These are phyloP conservation scores for Agriotes lineatus DNA, from an alignment of 2,888 invertebrate genomes.

Conservation along the genomic window DNA sequence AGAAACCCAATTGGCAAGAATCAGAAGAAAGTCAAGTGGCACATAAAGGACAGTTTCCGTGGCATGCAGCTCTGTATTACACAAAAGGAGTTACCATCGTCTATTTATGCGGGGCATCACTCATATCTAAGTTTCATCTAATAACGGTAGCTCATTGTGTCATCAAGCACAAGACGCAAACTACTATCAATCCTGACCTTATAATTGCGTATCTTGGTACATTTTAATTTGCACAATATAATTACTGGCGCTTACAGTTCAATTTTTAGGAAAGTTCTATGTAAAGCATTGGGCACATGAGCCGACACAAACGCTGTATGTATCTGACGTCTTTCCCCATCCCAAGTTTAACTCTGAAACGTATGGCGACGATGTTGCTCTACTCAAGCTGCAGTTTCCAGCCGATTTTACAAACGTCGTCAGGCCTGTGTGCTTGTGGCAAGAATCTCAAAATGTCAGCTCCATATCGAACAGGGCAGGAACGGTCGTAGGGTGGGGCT, in stretches of 20 bases:
- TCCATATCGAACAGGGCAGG: constrained; percentile 50
- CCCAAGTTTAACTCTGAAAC: constrained; percentile 58
- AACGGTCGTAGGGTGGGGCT: constrained; percentile 40
- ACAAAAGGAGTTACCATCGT: constrained; percentile 62
- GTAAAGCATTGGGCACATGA: constrained; percentile 61
- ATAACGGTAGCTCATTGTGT: constrained; percentile 63
- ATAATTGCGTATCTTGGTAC: constrained; percentile 58
- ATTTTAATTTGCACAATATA: too few relatives aligned
- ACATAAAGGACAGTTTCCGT: constrained; percentile 75
- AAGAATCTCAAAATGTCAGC: constrained; percentile 47
- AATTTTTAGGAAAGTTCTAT: constrained; percentile 62
- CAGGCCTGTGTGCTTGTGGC: constrained; percentile 62
- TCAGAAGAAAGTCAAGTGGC: constrained; percentile 67
- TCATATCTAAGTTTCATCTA: constrained; percentile 57
- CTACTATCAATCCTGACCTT: constrained; percentile 53
- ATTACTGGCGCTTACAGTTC: too few relatives aligned
- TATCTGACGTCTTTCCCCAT: constrained; percentile 58
- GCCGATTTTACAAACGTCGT: constrained; percentile 60
- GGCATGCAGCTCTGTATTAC: constrained; percentile 76
- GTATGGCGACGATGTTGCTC: constrained; percentile 60
- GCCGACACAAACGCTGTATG: constrained; percentile 61
- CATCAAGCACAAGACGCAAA: constrained; percentile 54
- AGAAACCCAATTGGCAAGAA: constrained; percentile 17
- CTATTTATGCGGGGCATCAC: constrained; percentile 61
- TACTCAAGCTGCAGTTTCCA: constrained; percentile 56